These are phyloP conservation scores for Tyto alba DNA, from an alignment of 2,113 vertebrate genomes.

Conservation along the genomic window DNA sequence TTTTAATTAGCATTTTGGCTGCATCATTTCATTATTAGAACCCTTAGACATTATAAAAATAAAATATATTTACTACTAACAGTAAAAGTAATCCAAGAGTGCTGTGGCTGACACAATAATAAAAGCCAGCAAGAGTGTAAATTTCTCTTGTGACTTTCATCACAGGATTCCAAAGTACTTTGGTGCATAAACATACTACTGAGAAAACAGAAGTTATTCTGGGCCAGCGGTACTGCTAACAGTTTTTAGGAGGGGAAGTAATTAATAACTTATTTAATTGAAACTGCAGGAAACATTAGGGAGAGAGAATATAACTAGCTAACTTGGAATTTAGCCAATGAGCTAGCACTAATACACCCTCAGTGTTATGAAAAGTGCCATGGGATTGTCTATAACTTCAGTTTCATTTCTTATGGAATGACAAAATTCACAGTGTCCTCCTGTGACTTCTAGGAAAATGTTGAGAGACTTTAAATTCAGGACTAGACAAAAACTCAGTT, in stretches of 20 bases:
- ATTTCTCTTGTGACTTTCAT: not conserved
- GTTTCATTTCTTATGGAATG: not conserved
- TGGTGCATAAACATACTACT: not conserved
- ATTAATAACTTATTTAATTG: slow-evolving; percentile 57
- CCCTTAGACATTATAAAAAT: not conserved
- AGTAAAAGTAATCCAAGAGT: not conserved
- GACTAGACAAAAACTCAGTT: not conserved
- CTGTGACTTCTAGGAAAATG: not conserved
- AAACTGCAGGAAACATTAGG: slow-evolving; percentile 18
- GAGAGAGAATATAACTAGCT: slow-evolving; percentile 24
- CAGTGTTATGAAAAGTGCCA: not conserved
- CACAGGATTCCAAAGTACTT: not conserved
- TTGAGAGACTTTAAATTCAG: not conserved
- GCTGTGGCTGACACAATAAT: not conserved
- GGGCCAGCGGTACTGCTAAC: not conserved
- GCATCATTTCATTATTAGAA: not conserved
- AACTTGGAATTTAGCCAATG: slow-evolving; percentile 15
- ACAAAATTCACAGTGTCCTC: not conserved
- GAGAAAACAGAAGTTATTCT: not conserved
- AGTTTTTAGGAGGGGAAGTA: not conserved
- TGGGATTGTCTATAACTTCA: not conserved
- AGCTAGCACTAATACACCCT: not conserved
- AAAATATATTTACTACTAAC: not conserved
- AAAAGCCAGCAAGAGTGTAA: not conserved
- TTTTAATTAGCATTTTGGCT: not conserved